Conservation (phyloP, 37 sponge, comb jelly and placozoan species). For the Ianthella basta region DNA sequence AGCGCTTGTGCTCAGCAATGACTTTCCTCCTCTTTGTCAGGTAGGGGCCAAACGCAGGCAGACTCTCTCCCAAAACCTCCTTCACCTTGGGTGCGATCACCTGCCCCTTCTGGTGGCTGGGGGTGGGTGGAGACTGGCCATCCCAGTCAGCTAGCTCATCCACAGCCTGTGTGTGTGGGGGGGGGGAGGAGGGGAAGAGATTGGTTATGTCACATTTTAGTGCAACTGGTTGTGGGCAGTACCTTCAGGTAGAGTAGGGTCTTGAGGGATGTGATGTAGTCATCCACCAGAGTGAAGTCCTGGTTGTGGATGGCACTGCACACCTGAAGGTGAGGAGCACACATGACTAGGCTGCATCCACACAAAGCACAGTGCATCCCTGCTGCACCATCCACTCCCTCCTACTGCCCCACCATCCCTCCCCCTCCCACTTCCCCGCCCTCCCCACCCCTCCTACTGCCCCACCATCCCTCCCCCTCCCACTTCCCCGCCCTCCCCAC, state of each 20-base stretch:
- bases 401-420: background rate
- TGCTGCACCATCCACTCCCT: background rate
- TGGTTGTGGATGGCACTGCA: conserved; percentile 97
- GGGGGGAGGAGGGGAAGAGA: no score
- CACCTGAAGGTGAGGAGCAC: conserved; percentile 54
- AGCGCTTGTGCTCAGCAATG: conserved; percentile 61
- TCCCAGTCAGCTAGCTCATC: conserved; percentile 80
- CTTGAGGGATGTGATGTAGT: conserved; percentile 86
- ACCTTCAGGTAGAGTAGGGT: conserved; percentile 84
- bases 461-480: no score
- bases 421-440: conserved; percentile 17
- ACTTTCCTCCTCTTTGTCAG: conserved; percentile 61
- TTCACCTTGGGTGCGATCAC: conserved; percentile 74
- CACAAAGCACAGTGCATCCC: background rate
- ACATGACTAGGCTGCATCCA: background rate
- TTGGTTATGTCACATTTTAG: no score
- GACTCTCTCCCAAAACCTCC: conserved; percentile 77
- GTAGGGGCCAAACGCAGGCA: conserved; percentile 90
- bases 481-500: no score
- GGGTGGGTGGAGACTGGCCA: conserved; percentile 88
- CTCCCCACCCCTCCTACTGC: no score
- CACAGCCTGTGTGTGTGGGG: conserved; percentile 48
- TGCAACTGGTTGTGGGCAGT: background rate
- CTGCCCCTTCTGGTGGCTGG: conserved; percentile 91
- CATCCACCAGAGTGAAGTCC: conserved; percentile 91